Conservation (phyloP, 2,113 vertebrate species). For the Sakesphorus luctuosus region DNA sequence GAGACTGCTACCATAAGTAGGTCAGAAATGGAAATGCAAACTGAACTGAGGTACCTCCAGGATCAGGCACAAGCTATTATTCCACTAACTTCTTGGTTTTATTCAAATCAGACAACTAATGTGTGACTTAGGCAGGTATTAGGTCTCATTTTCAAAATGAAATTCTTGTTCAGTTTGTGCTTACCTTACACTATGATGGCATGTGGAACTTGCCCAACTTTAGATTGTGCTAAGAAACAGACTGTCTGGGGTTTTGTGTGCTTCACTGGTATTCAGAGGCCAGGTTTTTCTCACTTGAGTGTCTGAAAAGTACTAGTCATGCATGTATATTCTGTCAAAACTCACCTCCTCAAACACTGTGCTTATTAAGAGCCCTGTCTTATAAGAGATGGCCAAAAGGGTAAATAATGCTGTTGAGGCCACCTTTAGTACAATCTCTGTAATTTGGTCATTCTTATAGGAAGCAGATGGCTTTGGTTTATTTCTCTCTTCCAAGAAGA, state of each 20-base stretch:
- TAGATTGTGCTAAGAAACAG: background rate
- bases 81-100: background rate
- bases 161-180: background rate
- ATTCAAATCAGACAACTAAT: background rate
- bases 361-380: background rate
- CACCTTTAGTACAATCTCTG: background rate
- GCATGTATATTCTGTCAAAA: background rate
- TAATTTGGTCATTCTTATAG: background rate
- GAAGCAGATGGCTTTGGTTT: background rate
- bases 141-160: background rate
- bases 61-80: background rate
- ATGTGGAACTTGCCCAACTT: background rate
- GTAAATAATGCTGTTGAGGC: background rate
- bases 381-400: background rate
- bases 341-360: background rate
- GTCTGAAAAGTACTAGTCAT: background rate
- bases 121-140: background rate
- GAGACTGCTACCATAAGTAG: background rate
- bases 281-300: background rate
- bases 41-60: background rate
- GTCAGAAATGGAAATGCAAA: background rate
- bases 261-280: background rate
- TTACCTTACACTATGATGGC: background rate
- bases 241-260: background rate
- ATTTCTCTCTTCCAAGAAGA: background rate